Percentiles rank a stretch among this genome's conserved stretches.
phyloP scores from a whole-genome alignment of 64 coral and sea anemone genomes.

The Hydrozoanthus tunicans region DNA sequence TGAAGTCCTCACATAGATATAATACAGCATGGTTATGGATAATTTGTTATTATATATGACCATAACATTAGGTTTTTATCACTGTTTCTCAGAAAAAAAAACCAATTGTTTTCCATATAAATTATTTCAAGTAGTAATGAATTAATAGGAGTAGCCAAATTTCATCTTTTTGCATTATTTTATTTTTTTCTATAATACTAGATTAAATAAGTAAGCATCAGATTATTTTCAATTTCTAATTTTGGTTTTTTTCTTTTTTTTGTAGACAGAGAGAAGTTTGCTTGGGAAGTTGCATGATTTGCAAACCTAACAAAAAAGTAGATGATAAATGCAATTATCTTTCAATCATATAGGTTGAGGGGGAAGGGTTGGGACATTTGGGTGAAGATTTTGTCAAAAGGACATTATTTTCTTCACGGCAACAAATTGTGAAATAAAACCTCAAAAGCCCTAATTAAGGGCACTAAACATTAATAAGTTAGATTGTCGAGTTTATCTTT shows the following conservation, averaged over 20 bases:
- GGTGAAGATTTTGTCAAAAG: too few species aligned
- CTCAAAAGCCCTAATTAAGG: too few species aligned
- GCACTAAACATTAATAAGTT: too few species aligned
- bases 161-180: not conserved
- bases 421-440: too few species aligned
- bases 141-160: not conserved
- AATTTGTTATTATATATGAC: too few species aligned
- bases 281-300: slow-evolving; percentile 15
- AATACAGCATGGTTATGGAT: too few species aligned
- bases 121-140: not conserved
- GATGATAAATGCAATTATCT: not conserved
- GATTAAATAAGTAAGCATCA: not conserved
- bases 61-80: too few species aligned
- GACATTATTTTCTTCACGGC: too few species aligned
- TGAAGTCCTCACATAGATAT: too few species aligned
- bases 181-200: not conserved
- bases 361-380: too few species aligned
- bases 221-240: not conserved
- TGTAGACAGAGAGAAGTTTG: slow-evolving; percentile 31
- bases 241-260: not conserved
- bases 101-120: not conserved
- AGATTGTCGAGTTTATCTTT: too few species aligned
- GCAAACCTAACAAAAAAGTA: not conserved
- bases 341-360: not conserved
- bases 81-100: not conserved